Conservation (phyloP, 2,797 vertebrate species). For the Sandelia bainsii region DNA sequence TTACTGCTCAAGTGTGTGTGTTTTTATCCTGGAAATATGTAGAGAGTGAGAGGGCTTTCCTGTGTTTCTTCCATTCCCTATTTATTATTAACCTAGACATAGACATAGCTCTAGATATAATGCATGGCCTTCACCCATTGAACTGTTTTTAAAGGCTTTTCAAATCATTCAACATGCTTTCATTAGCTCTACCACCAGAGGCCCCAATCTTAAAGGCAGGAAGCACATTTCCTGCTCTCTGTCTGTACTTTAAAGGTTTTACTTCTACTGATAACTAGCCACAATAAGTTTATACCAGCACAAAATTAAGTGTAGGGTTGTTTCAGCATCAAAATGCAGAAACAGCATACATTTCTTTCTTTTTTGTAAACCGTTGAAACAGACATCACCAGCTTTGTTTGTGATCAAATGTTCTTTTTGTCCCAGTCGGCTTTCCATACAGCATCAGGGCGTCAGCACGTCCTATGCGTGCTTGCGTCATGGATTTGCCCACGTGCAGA, state of each 20-base stretch:
- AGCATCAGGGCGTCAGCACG: conserved; percentile 38
- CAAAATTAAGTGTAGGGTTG: neutral
- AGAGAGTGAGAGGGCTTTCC: conserved; percentile 24
- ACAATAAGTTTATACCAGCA: too few species aligned
- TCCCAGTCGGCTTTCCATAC: conserved; percentile 31
- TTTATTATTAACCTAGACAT: neutral
- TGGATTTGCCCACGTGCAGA: conserved; percentile 83
- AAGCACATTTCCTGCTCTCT: conserved; percentile 9
- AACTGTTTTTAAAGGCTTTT: conserved; percentile 1
- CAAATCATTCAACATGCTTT: conserved; percentile 5
- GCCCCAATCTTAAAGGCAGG: conserved; percentile 9
- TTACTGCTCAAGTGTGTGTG: neutral
- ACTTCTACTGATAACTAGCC: too few species aligned
- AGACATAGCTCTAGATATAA: neutral
- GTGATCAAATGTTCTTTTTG: neutral
- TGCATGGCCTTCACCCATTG: conserved; percentile 9
- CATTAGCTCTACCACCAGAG: neutral
- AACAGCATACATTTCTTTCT: too few species aligned
- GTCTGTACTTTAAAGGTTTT: too few species aligned
- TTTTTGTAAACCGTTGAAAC: too few species aligned
- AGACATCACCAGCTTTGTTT: conserved; percentile 3
- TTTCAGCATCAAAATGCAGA: too few species aligned
- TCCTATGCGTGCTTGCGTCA: conserved; percentile 68
- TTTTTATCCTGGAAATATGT: conserved; percentile 4
- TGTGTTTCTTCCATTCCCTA: conserved; percentile 30